Evolutionary conservation across 2,113 vertebrate species (phyloP).

Genomic region (Cyprinodon variegatus): DNA sequence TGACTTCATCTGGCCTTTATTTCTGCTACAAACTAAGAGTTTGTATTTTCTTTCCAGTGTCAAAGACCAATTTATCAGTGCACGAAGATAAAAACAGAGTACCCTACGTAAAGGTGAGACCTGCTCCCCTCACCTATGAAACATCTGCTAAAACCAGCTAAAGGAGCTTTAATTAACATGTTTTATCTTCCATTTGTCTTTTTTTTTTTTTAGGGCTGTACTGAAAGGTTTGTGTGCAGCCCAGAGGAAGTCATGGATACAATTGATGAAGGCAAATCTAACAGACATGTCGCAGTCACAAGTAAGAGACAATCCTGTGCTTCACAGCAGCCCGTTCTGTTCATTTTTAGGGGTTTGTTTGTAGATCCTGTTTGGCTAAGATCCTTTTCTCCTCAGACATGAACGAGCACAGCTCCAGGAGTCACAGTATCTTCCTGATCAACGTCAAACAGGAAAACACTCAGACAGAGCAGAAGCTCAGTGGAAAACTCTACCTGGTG

Average conservation of each 20-base stretch:
- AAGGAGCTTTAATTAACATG: neutral
- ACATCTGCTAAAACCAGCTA: neutral
- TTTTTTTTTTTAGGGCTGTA: conserved; percentile 86
- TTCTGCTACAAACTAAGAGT: neutral
- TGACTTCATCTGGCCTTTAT: neutral
- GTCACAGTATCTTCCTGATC: conserved; percentile 98
- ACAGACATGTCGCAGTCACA: conserved; percentile 96
- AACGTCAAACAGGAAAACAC: conserved; percentile 99
- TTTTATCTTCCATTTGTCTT: neutral
- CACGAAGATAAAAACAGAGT: conserved; percentile 99
- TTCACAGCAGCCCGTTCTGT: neutral
- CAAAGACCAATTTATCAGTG: conserved; percentile 97
- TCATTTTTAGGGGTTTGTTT: neutral
- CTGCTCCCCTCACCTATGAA: neutral
- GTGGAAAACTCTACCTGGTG: conserved; percentile 96
- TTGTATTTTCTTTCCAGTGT: conserved; percentile 81
- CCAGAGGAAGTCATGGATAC: conserved; percentile 98
- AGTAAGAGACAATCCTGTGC: conserved; percentile 78
- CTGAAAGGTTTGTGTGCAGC: conserved; percentile 97
- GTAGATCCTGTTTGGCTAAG: accelerated
- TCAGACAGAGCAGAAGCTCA: conserved; percentile 96
- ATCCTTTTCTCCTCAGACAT: conserved; percentile 81
- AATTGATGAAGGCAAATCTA: conserved; percentile 99
- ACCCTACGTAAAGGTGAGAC: conserved; percentile 93
- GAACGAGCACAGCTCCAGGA: conserved; percentile 98